Conservation (phyloP, 2,113 vertebrate genomes). For the Catharus minimus region DNA sequence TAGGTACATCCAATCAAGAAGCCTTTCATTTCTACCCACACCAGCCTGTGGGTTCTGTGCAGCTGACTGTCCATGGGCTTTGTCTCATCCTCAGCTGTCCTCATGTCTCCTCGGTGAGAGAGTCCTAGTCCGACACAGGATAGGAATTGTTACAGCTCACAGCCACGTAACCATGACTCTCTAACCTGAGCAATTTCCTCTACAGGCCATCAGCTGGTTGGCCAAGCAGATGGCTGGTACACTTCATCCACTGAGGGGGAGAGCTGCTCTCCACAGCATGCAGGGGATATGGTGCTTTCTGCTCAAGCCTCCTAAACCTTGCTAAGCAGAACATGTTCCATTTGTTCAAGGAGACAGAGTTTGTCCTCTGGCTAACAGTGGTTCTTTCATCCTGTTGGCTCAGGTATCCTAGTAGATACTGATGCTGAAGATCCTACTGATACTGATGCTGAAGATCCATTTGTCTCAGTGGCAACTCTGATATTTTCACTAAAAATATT, state of each 20-base stretch:
- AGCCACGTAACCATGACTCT: background rate
- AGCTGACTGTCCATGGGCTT: background rate
- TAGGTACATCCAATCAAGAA: background rate
- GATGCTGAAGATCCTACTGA: background rate
- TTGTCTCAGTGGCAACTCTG: background rate
- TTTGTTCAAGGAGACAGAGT: background rate
- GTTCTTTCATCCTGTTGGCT: background rate
- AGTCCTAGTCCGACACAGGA: background rate
- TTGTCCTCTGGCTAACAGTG: background rate
- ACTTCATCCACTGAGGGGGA: background rate
- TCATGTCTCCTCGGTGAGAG: background rate
- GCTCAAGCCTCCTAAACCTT: background rate
- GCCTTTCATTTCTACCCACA: background rate
- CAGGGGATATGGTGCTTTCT: background rate
- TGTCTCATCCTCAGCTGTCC: background rate
- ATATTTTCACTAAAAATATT: background rate
- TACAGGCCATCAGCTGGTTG: background rate
- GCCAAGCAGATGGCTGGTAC: background rate
- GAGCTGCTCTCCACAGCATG: background rate
- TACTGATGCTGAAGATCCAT: background rate
- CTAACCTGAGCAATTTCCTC: background rate
- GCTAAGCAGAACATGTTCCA: background rate
- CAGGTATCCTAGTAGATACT: background rate
- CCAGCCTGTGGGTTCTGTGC: background rate
- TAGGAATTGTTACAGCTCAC: background rate